Conservation (phyloP, 2,888 invertebrate genomes). For the Drosophila kanekoi region DNA sequence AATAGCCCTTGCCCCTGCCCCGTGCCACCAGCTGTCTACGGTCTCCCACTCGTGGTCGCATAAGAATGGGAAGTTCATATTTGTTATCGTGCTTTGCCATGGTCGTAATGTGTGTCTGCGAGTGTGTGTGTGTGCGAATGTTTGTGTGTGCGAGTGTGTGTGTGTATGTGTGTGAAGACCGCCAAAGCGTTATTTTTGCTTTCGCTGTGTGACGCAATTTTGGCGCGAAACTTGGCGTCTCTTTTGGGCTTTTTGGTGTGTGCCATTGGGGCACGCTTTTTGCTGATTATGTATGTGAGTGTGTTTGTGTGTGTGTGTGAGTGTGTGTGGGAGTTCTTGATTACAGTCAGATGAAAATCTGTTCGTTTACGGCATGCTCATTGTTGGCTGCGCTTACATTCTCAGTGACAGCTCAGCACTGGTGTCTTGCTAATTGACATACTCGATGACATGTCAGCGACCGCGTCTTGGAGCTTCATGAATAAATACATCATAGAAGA, state of each 20-base stretch:
- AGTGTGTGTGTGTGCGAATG: constrained; percentile 20
- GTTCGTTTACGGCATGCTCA: not conserved
- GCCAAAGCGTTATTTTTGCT: constrained; percentile 57
- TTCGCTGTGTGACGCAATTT: constrained; percentile 72
- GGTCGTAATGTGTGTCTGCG: constrained; percentile 62
- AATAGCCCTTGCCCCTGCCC: constrained; percentile 4
- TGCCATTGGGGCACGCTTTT: constrained; percentile 59
- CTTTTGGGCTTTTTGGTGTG: constrained; percentile 60
- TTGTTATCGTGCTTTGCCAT: constrained; percentile 75
- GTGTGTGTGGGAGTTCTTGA: constrained; percentile 2
- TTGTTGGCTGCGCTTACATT: not conserved
- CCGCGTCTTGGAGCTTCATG: not conserved
- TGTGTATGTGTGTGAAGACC: constrained; percentile 47
- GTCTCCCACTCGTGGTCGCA: constrained; percentile 65
- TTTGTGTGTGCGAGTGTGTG: not conserved
- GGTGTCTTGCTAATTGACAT: not conserved
- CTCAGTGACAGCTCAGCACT: not conserved
- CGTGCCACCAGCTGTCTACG: constrained; percentile 28
- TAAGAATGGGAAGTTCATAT: constrained; percentile 64
- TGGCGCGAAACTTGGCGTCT: constrained; percentile 79
- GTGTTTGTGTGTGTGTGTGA: constrained; percentile 3
- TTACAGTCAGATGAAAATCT: not conserved
- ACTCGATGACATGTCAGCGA: not conserved
- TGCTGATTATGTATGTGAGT: constrained; percentile 8
- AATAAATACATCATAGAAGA: not conserved